Evolutionary conservation across 30 jellyfish, hydroid and myxozoan species (phyloP).

Genomic region (Pelagia noctiluca): DNA sequence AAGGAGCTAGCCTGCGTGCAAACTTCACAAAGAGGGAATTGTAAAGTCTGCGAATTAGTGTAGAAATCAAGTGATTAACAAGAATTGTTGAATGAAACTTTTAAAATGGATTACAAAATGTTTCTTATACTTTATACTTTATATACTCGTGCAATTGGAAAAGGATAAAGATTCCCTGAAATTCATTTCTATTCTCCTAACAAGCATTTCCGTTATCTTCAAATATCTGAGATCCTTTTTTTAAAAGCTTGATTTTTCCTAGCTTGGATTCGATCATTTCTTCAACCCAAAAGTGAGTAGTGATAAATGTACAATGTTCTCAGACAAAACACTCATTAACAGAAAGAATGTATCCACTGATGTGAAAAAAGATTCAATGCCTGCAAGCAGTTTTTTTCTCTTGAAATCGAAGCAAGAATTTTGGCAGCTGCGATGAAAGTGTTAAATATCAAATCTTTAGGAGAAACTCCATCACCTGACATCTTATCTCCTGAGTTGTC

Average conservation of each 20-base stretch:
- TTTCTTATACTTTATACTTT: not conserved
- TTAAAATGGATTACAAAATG: not conserved
- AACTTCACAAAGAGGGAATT: too few species aligned
- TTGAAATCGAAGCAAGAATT: slow-evolving; percentile 29
- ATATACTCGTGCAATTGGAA: not conserved
- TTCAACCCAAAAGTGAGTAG: slow-evolving; percentile 50
- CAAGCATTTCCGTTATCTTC: not conserved
- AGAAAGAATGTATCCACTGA: slow-evolving; percentile 39
- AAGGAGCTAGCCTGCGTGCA: too few species aligned
- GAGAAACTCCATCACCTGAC: slow-evolving; percentile 23
- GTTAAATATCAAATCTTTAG: slow-evolving; percentile 20
- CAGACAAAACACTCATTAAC: slow-evolving; percentile 25
- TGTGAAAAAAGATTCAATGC: not conserved
- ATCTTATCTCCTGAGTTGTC: slow-evolving; percentile 9
- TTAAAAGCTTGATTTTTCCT: slow-evolving; percentile 16
- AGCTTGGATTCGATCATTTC: slow-evolving; percentile 47
- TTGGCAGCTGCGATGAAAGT: slow-evolving; percentile 37
- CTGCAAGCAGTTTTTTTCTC: slow-evolving; percentile 32
- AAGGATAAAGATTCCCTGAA: slow-evolving; percentile 3
- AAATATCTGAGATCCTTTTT: slow-evolving; percentile 1
- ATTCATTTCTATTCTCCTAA: not conserved
- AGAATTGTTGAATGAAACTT: not conserved
- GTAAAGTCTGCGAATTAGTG: not conserved
- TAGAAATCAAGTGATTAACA: not conserved
- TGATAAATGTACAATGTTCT: slow-evolving; percentile 30